phyloP scores from a whole-genome alignment of 2,113 vertebrate species.

The Gambusia affinis region DNA sequence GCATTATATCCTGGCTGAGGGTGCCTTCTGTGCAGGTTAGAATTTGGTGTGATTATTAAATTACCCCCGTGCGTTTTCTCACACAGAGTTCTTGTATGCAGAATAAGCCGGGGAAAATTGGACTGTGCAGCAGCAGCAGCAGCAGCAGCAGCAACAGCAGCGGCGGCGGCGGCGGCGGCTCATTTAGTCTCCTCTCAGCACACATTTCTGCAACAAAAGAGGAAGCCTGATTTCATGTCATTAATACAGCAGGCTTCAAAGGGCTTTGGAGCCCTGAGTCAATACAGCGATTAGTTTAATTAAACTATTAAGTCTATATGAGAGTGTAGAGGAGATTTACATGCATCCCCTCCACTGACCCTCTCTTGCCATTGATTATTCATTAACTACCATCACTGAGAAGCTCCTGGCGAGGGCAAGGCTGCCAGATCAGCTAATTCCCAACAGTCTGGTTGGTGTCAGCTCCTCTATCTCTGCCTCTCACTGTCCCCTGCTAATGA shows the following conservation, averaged over 20 bases:
- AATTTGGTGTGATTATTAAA: conserved; percentile 54
- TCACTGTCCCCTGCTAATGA: conserved; percentile 31
- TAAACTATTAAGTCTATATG: conserved; percentile 67
- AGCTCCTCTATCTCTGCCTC: conserved; percentile 34
- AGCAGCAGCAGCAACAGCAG: background rate
- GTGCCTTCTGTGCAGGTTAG: conserved; percentile 19
- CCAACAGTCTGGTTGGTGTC: conserved; percentile 53
- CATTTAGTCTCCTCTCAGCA: conserved; percentile 43
- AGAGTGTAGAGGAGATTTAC: conserved; percentile 61
- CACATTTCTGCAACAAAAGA: conserved; percentile 56
- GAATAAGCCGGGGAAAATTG: conserved; percentile 43
- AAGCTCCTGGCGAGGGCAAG: conserved; percentile 25
- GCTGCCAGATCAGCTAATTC: conserved; percentile 62
- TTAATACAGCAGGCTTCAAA: conserved; percentile 72
- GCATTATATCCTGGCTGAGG: conserved; percentile 15
- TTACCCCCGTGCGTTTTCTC: conserved; percentile 35
- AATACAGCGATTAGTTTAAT: conserved; percentile 77
- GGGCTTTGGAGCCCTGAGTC: conserved; percentile 60
- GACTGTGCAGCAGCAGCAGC: conserved; percentile 25
- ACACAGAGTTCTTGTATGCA: conserved; percentile 35
- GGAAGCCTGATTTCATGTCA: conserved; percentile 57
- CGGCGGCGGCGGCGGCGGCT: conserved; percentile 19
- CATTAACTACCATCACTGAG: conserved; percentile 66
- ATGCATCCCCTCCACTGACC: conserved; percentile 53
- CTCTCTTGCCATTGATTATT: conserved; percentile 69